Evolutionary conservation across 2,797 vertebrate genomes (phyloP).

Genomic region (Otolemur crassicaudatus): DNA sequence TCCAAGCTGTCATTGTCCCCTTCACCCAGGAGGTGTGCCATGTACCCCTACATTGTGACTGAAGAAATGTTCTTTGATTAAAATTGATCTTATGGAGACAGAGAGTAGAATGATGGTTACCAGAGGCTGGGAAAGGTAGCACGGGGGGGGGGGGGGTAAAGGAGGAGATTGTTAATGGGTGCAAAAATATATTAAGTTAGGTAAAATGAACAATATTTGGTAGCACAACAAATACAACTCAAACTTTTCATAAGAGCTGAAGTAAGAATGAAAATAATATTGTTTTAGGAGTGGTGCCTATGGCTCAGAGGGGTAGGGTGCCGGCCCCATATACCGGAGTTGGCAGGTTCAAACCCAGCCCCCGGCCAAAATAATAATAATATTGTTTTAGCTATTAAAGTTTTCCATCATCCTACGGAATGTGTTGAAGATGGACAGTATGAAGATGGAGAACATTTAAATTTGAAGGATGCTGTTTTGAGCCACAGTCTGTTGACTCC

Average conservation of each 20-base stretch:
- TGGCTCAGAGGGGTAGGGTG: too few relatives aligned
- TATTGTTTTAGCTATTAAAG: conserved; percentile 64
- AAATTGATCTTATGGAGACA: background rate
- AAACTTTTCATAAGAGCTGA: conserved; percentile 47
- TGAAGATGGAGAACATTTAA: background rate
- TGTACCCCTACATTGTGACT: too few relatives aligned
- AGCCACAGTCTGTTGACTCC: background rate
- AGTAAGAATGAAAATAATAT: conserved; percentile 3
- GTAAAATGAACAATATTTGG: background rate
- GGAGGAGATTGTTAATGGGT: background rate
- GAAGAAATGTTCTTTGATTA: background rate
- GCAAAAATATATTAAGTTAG: background rate
- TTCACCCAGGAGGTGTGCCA: too few relatives aligned
- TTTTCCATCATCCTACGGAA: background rate
- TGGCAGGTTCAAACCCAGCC: too few relatives aligned
- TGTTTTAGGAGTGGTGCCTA: background rate
- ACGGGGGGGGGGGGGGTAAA: accelerated
- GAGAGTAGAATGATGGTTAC: background rate
- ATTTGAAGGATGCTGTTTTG: background rate
- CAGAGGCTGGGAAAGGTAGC: background rate
- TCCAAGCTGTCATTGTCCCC: too few relatives aligned
- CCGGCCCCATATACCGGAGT: too few relatives aligned
- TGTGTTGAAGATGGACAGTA: background rate
- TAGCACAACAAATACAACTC: background rate
- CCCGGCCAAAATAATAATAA: background rate